Evolutionary conservation across 1,140 invertebrate genomes (phyloP), one percentile per base, ranked within the genome.

Genomic region (Drosophila jambulina): DNA sequence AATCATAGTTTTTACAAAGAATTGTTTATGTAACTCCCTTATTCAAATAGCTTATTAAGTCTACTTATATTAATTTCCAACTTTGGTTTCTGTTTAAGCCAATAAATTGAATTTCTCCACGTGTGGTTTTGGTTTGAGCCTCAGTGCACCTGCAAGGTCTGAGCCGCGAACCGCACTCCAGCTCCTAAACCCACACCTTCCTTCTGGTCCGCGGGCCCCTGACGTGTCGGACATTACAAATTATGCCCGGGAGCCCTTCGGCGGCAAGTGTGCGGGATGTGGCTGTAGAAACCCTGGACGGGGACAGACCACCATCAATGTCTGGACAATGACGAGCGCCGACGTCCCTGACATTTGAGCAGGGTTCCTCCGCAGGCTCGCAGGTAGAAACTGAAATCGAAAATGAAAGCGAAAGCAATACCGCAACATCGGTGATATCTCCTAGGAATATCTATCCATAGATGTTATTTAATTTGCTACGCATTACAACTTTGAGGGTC

Each of bases 171-270:
- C 21, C 46, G 25, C 32, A 27, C 17, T 36, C 62, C 43, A 38
- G 19, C 38, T 45, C 46, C 60, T 27, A 43, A 48, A 40, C 29
- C 40, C 19, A 40, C 23, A 12, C 34, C 46, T 27, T 7, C 45
- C 48, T 48, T 10, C 38, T 43, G 38, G 36, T 36, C 19, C 25
- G 51, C 19, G 49, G 64, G 38, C 74, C 59, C 59, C 62, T 84
- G 85, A 90, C 84, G 84, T 88, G 84, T 88, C 69, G 81, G 81
- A 88, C 85, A 88, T 88, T 88, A 88, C 84, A 88, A 88, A 88
- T 88, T 88, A 90, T 88, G 81, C 74, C 85, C 85, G 87, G 84
- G 64, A 83, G 80, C 65, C 51, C 51, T 56, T 65, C 59, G 51
- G 40, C 69, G 64, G 56, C 68, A 42, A 60, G 58, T 58, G 68